These are phyloP conservation scores for Macquaria australasica DNA, from an alignment of 2,113 vertebrate genomes.

Conservation along the genomic window DNA sequence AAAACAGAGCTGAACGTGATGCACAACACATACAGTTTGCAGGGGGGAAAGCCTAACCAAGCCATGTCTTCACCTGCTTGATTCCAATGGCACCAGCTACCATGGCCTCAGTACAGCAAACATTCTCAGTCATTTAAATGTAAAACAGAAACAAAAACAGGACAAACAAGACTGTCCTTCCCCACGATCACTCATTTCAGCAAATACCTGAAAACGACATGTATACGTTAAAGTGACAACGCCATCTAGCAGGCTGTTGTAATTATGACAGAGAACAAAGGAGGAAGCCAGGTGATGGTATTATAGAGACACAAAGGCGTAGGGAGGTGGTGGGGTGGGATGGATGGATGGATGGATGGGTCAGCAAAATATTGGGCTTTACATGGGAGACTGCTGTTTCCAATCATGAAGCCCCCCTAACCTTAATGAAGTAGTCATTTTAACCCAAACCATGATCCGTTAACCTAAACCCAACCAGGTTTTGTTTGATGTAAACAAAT, in stretches of 20 bases:
- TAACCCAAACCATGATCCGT: too few species aligned
- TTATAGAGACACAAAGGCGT: background rate
- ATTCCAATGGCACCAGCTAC: too few species aligned
- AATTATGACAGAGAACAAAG: too few species aligned
- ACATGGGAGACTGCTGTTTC: background rate
- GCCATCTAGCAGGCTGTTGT: too few species aligned
- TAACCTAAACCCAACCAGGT: background rate
- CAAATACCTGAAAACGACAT: too few species aligned
- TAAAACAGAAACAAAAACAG: background rate
- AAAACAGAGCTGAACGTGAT: background rate
- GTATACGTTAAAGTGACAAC: too few species aligned
- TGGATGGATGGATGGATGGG: background rate
- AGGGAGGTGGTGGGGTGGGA: background rate
- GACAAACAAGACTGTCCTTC: background rate
- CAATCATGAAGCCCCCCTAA: background rate
- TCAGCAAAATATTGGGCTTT: too few species aligned
- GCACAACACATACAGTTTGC: background rate
- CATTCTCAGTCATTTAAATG: background rate
- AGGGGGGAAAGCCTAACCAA: background rate
- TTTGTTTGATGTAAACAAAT: slow-evolving; percentile 19
- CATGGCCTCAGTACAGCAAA: too few species aligned
- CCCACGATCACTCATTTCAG: too few species aligned
- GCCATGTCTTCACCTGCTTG: background rate
- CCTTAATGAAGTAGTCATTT: background rate
- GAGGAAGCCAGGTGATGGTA: background rate